These are phyloP conservation scores for Lepidocolaptes lacrymiger DNA, from an alignment of 2,797 vertebrate species.

Conservation along the genomic window DNA sequence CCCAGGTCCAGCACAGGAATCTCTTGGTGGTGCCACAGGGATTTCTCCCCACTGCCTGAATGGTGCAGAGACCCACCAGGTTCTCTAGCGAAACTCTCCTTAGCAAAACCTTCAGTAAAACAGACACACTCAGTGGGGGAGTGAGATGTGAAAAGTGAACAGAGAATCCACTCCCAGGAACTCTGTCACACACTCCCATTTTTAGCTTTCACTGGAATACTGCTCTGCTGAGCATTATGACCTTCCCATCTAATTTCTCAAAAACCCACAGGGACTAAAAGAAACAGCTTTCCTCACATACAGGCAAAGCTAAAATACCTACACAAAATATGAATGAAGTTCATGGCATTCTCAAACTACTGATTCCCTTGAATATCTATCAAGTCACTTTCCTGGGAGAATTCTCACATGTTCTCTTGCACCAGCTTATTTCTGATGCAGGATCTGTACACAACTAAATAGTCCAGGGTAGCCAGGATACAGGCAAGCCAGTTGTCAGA, in stretches of 20 bases:
- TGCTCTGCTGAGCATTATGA: neutral
- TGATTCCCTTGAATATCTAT: neutral
- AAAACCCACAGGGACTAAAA: neutral
- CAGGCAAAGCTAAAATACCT: neutral
- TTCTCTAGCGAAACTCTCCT: neutral
- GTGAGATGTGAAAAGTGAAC: neutral
- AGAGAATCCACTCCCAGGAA: rapidly evolving
- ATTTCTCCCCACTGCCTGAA: neutral
- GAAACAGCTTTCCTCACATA: neutral
- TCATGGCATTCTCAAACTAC: neutral
- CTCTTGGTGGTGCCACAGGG: neutral
- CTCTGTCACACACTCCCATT: neutral
- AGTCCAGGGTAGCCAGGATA: neutral
- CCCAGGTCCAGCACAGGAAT: neutral
- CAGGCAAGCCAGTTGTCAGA: neutral
- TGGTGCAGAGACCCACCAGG: neutral
- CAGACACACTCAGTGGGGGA: neutral
- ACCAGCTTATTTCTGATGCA: neutral
- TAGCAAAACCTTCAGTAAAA: neutral
- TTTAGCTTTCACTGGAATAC: neutral
- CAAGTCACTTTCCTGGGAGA: neutral
- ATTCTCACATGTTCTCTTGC: neutral
- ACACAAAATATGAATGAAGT: neutral
- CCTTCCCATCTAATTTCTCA: neutral
- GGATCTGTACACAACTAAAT: neutral